Evolutionary conservation across 1,140 invertebrate species (phyloP).

Genomic region (Pseudomyrmex gracilis): DNA sequence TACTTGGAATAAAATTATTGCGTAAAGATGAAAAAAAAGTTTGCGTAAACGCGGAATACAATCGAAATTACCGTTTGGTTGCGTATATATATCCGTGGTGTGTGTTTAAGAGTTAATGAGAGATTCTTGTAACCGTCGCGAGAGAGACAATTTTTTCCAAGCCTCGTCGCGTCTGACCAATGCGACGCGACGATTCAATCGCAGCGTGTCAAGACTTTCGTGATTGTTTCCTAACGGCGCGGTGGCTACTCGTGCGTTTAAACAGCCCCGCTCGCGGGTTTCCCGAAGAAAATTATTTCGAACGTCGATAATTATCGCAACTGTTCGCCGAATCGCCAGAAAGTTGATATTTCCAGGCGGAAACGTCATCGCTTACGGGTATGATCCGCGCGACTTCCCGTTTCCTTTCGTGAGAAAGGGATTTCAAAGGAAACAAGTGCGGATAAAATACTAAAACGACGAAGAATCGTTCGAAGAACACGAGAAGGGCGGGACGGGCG

Average conservation of each 20-base stretch:
- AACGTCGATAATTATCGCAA: conserved; percentile 18
- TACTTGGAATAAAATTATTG: not conserved
- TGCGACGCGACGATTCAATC: not conserved
- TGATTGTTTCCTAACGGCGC: not conserved
- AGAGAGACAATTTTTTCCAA: not conserved
- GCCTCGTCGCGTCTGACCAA: not conserved
- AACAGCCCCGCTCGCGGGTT: not conserved
- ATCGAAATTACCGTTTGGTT: not conserved
- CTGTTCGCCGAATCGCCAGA: conserved; percentile 27
- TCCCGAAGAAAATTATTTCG: conserved; percentile 26
- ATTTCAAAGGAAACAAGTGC: not conserved
- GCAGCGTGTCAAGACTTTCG: not conserved
- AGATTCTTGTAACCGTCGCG: not conserved
- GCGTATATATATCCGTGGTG: not conserved
- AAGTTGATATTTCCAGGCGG: conserved; percentile 18
- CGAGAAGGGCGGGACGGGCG: conserved; percentile 13
- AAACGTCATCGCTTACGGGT: not conserved
- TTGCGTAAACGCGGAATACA: not conserved
- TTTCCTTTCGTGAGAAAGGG: not conserved
- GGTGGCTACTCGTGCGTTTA: conserved; percentile 9
- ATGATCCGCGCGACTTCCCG: not conserved
- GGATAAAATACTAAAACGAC: not conserved
- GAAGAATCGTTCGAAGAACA: not conserved
- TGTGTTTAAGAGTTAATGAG: not conserved
- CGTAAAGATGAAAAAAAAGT: not conserved